Conservation (phyloP, 2,797 vertebrate genomes). For the Cynodonichthys magdalenae region DNA sequence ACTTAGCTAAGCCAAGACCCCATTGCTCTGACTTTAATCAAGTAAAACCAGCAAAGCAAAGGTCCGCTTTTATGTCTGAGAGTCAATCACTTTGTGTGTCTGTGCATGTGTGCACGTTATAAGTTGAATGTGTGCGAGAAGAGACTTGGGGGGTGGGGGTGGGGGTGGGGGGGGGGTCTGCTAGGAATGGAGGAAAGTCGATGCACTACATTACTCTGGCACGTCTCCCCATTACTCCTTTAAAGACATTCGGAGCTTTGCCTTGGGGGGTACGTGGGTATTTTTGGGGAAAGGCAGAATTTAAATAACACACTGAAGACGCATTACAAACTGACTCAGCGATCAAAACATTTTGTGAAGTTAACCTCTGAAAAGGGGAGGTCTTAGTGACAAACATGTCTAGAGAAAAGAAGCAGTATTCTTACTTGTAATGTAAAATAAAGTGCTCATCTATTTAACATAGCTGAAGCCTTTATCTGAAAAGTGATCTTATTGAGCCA, state of each 20-base stretch:
- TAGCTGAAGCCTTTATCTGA: constrained; percentile 1
- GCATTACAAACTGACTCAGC: constrained; percentile 77
- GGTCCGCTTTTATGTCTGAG: constrained; percentile 69
- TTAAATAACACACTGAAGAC: constrained; percentile 73
- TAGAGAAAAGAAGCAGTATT: constrained; percentile 20
- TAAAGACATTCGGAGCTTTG: constrained; percentile 77
- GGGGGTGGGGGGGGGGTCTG: constrained; percentile 58
- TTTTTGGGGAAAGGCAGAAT: constrained; percentile 74
- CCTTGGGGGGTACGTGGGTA: constrained; percentile 78
- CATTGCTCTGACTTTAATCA: constrained; percentile 76
- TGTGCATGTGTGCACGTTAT: constrained; percentile 26
- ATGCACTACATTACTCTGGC: constrained; percentile 70
- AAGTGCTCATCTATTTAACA: constrained; percentile 27
- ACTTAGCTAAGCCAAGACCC: constrained; percentile 74
- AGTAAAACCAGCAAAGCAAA: constrained; percentile 78
- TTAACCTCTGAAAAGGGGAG: constrained; percentile 72
- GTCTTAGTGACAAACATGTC: constrained; percentile 57
- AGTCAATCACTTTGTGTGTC: constrained; percentile 62
- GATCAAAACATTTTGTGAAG: constrained; percentile 78
- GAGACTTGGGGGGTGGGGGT: constrained; percentile 40
- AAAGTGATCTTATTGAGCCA: constrained; percentile 9
- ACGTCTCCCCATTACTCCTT: constrained; percentile 73
- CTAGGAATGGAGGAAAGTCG: constrained; percentile 69
- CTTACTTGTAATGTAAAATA: constrained; percentile 36
- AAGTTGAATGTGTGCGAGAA: constrained; percentile 21